phyloP scores from a whole-genome alignment of 2,888 invertebrate species.

The Aspidiotus rigidus region DNA sequence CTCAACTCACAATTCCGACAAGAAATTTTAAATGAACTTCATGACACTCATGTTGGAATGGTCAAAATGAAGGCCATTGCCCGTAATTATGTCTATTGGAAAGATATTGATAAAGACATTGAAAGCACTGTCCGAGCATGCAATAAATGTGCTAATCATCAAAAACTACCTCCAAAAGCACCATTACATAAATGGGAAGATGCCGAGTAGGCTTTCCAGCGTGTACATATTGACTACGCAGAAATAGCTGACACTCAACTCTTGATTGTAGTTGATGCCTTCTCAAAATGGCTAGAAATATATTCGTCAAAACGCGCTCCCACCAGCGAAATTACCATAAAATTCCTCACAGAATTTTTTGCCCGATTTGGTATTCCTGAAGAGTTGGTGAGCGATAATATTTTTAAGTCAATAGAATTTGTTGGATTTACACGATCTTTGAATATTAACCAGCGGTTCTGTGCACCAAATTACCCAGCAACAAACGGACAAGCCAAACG shows the following conservation, averaged over 20 bases:
- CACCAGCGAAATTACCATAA: not conserved
- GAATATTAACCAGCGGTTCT: not conserved
- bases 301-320: not conserved
- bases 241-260: not conserved
- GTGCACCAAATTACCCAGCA: not conserved
- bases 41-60: constrained; percentile 38
- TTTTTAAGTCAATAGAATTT: constrained; percentile 19
- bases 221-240: constrained; percentile 32
- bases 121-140: not conserved
- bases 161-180: constrained; percentile 37
- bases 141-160: constrained; percentile 25
- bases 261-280: constrained; percentile 12
- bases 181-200: constrained; percentile 38
- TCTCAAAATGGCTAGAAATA: constrained; percentile 16
- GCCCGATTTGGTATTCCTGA: constrained; percentile 13
- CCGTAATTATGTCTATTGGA: constrained; percentile 39
- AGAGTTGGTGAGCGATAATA: constrained; percentile 10
- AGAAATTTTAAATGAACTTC: constrained; percentile 38
- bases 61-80: constrained; percentile 39
- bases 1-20: constrained; percentile 25
- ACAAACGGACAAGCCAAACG: constrained; percentile 20
- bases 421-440: not conserved
- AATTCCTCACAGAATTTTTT: constrained; percentile 7
- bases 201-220: not conserved
- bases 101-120: constrained; percentile 38